Evolutionary conservation across 2,797 vertebrate species (phyloP).

Genomic region (Anguilla pacifica): DNA sequence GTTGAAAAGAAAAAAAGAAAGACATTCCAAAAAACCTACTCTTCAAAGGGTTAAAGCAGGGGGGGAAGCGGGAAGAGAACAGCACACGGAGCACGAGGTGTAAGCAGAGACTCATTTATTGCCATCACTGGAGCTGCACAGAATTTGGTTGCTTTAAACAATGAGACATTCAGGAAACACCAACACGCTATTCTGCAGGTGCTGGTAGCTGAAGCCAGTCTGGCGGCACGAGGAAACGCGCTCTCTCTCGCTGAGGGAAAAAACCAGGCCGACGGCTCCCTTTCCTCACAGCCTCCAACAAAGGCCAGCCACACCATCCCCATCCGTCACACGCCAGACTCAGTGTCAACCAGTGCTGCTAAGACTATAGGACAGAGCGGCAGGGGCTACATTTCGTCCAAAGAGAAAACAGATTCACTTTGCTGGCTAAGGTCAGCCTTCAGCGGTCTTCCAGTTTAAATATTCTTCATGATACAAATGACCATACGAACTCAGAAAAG

Average conservation of each 20-base stretch:
- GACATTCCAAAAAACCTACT: too few relatives aligned
- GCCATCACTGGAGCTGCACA: slow-evolving; percentile 24
- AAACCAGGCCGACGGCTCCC: not conserved
- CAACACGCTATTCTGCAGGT: not conserved
- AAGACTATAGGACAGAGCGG: not conserved
- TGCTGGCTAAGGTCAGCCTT: not conserved
- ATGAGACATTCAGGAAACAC: slow-evolving; percentile 1
- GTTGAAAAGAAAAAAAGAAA: too few relatives aligned
- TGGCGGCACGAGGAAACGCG: not conserved
- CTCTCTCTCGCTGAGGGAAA: not conserved
- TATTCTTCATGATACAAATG: slow-evolving; percentile 32
- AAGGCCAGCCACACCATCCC: not conserved
- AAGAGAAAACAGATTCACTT: not conserved
- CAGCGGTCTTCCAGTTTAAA: slow-evolving; percentile 31
- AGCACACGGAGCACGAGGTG: not conserved
- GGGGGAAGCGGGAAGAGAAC: not conserved
- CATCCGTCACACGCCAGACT: not conserved
- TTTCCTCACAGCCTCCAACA: not conserved
- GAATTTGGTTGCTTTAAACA: not conserved
- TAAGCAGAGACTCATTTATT: slow-evolving; percentile 22
- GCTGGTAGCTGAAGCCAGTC: slow-evolving; percentile 10
- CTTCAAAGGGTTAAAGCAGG: not conserved
- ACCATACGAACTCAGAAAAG: slow-evolving; percentile 18
- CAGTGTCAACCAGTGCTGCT: not conserved
- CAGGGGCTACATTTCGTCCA: not conserved